Evolutionary conservation across 1,140 invertebrate genomes (phyloP).

Genomic region (Bombyx mandarina): DNA sequence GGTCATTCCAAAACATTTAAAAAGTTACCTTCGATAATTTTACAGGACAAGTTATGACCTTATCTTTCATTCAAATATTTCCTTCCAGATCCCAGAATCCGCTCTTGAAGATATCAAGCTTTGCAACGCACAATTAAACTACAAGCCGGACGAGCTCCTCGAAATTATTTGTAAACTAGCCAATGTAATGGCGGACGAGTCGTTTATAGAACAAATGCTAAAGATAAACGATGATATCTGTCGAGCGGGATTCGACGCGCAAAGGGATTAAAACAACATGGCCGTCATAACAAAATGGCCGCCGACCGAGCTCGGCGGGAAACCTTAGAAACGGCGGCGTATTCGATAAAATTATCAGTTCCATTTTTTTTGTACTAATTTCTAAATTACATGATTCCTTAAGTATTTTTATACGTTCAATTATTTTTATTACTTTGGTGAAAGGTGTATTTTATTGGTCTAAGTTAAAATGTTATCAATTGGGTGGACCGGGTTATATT

Average conservation of each 20-base stretch:
- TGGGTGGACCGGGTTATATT: no score
- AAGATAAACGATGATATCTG: conserved; percentile 85
- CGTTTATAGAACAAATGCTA: conserved; percentile 80
- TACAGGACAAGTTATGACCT: not conserved
- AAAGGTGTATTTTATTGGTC: no score
- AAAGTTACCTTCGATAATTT: no score
- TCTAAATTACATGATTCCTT: no score
- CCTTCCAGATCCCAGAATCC: conserved; percentile 70
- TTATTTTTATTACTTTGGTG: no score
- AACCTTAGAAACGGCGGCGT: no score
- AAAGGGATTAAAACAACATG: conserved; percentile 17
- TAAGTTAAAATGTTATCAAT: no score
- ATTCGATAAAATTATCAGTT: no score
- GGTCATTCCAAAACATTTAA: no score
- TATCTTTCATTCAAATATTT: not conserved
- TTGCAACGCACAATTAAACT: conserved; percentile 80
- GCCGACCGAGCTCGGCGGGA: conserved; percentile 3
- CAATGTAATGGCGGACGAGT: conserved; percentile 77
- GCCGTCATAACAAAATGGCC: conserved; percentile 36
- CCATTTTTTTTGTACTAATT: no score
- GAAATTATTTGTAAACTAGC: conserved; percentile 75
- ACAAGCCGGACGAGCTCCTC: conserved; percentile 74
- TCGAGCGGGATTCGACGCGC: conserved; percentile 43
- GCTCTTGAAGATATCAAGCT: conserved; percentile 74
- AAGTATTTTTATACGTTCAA: no score